Evolutionary conservation across 2,888 invertebrate genomes (phyloP), one percentile per base, ranked within the genome.

Genomic region (Bembecia ichneumoniformis): DNA sequence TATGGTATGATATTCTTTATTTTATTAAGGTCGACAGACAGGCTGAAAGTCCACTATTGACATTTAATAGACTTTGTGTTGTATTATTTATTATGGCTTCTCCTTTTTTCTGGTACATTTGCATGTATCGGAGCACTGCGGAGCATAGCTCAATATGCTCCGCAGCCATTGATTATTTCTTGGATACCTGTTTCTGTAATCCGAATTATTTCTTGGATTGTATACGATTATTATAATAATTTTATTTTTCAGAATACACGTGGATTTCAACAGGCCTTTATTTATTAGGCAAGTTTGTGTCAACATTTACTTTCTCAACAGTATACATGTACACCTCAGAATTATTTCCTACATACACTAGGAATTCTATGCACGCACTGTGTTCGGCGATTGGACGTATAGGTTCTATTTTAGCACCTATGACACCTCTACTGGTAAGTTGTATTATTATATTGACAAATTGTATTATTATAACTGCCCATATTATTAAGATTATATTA

Each of bases 401-500:
- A 34, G 71, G 66, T 5, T 60, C 65, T 11, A 59, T 72, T 10
- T 13, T 74, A 43, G 76, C 76, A 0, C 74, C 76, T 5, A 68
- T 70, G 62, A 76, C 73, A 1, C 75, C 76, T 5, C 58, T 75
- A 52, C 52, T 77, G 55, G 76, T 77, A 60, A 66, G 70, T 56
- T 5, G 28, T 43, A 43, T 9, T 16, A 1, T 16, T 15, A 36
- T 11, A 40, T 40, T 13, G 9, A 3, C 11, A 13, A 11, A 40
- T 14, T 9, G 1, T 5, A n/a, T 13, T 40, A 14, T 40, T 40
- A 36, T 36, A 1, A 1, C 7, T 3, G 5, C 40, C 3, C n/a
- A n/a, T 3, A 36, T 36, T 13, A n/a, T 11, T 36, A 1, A 36
- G 1, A 2, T 36, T 36, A n/a, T 13, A 7, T 36, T 13, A 47